Percentiles rank a stretch among this genome's conserved stretches.
Evolutionary conservation across 2,888 invertebrate species (phyloP).

Genomic region (Trachelus troglodyta): DNA sequence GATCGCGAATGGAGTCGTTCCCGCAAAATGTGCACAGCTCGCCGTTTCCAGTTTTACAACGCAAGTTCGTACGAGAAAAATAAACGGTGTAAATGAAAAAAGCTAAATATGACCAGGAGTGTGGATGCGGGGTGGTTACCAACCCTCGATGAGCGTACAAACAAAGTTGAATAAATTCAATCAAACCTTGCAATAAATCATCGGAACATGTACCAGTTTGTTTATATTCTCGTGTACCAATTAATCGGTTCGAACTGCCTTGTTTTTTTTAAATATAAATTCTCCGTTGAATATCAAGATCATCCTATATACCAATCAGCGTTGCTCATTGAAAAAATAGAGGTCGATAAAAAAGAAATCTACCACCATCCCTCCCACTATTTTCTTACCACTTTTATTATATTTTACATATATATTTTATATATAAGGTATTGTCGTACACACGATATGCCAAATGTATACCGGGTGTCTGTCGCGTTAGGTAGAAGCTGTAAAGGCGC

Average conservation of each 20-base stretch:
- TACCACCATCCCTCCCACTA: no score
- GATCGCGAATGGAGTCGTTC: constrained; percentile 6
- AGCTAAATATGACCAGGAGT: background rate
- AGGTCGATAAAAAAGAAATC: no score
- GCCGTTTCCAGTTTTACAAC: constrained; percentile 50
- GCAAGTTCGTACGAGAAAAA: constrained; percentile 38
- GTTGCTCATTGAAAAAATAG: no score
- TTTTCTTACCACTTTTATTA: no score
- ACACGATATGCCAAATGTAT: no score
- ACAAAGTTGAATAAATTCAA: constrained; percentile 62
- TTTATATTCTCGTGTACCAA: constrained; percentile 54
- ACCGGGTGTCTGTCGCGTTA: background rate
- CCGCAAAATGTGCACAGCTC: constrained; percentile 40
- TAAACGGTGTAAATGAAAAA: constrained; percentile 7
- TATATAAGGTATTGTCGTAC: no score
- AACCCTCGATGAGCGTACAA: constrained; percentile 36
- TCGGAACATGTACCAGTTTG: constrained; percentile 54
- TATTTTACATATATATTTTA: no score
- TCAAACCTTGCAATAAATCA: constrained; percentile 65
- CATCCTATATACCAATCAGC: no score
- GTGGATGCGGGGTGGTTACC: background rate
- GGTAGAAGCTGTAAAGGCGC: background rate
- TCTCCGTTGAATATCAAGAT: no score
- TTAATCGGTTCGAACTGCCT: constrained; percentile 44
- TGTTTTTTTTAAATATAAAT: no score